These are phyloP conservation scores for Bombus pyrosoma DNA, from an alignment of 1,140 invertebrate genomes.

Conservation along the genomic window DNA sequence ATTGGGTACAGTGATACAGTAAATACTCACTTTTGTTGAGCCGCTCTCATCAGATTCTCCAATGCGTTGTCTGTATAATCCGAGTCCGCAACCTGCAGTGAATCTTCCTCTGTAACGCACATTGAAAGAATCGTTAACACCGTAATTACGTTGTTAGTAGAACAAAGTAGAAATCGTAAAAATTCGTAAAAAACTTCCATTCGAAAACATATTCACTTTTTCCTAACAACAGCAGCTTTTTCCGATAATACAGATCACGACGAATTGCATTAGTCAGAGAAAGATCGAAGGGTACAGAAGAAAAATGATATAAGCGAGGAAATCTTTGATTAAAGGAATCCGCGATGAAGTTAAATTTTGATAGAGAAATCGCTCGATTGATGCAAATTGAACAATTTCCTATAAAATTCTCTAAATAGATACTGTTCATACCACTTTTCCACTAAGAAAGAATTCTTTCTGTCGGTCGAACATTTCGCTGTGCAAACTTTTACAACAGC, in stretches of 20 bases:
- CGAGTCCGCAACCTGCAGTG: slow-evolving; percentile 65
- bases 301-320: too few relatives aligned
- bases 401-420: too few relatives aligned
- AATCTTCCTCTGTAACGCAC: slow-evolving; percentile 70
- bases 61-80: slow-evolving; percentile 79
- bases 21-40: slow-evolving; percentile 80
- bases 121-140: not conserved
- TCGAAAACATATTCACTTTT: too few relatives aligned
- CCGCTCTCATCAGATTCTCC: slow-evolving; percentile 77
- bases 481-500: too few relatives aligned
- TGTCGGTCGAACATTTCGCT: too few relatives aligned
- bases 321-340: too few relatives aligned
- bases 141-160: not conserved
- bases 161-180: not conserved
- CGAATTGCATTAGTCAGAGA: too few relatives aligned
- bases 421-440: too few relatives aligned
- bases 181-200: not conserved
- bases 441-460: too few relatives aligned
- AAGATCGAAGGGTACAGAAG: too few relatives aligned
- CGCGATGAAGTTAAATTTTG: not conserved
- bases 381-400: too few relatives aligned
- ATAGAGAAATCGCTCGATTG: not conserved
- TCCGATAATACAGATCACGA: not conserved
- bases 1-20: not conserved
- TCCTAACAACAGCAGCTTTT: too few relatives aligned